Base-by-base conservation (phyloP, 23 tunicate genomes). In the Botrylloides violaceus region DNA sequence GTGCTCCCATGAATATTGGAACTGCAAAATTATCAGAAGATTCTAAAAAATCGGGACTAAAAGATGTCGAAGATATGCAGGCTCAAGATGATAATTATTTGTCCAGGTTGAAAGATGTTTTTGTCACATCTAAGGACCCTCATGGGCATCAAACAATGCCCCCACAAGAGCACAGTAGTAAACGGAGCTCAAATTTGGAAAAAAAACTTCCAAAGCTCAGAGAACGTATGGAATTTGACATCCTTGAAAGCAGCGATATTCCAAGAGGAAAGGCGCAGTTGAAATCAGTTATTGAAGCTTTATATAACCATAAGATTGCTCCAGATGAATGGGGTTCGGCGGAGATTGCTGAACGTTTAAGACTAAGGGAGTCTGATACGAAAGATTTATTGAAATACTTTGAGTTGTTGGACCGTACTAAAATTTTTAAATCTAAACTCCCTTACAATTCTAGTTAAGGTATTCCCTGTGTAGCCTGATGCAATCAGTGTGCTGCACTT, bases 1-100 rank as follows among this genome's bases (percentile, higher is more conserved):
- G 95, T 48, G 86, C 95, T 34, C 95, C 95, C 2, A 48, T 87
- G 79, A 87, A 87, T 71, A 59, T 87, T 5, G 73, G 81, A 32
- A 81, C 72, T 59, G 64, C 66, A 20, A 61, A 87, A 62, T 70
- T 87, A 32, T 32, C 86, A 26, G 75, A 81, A 61, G 84, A 78
- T 66, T 64, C 19, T 39, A 43, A 37, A 59, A 9, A 27, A 22
- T 32, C 24, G 25, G 37, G 37, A 22, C 18, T 68, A 31, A 18
- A 0, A 5, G 74, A 68, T 25, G 58, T 37, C 4, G 27, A 36
- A 43, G 37, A 36, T n/a, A 4, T 6, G 20, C 74, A 68, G 28
- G 58, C 22, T 35, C 29, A 68, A 68, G 74, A 68, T 37, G 22
- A 37, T 18, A 0, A n/a, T n/a, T 68, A 36, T 68, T 20, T 68